phyloP scores from a whole-genome alignment of 2,797 vertebrate genomes.

The Phrynocephalus vlangalii region DNA sequence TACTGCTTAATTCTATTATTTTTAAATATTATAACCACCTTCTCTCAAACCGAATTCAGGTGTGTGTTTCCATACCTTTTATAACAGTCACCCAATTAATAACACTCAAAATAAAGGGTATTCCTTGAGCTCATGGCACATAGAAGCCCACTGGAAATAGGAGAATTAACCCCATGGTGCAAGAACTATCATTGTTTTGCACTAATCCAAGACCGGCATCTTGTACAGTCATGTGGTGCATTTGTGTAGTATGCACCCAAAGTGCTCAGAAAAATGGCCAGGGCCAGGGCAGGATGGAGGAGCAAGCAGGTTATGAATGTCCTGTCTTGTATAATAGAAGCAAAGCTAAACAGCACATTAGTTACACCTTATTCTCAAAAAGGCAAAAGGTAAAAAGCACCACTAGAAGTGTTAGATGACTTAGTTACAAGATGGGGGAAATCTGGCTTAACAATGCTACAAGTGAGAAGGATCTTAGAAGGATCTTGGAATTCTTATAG shows the following conservation, averaged over 20 bases:
- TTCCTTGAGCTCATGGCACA: neutral
- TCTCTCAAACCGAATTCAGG: neutral
- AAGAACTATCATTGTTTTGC: neutral
- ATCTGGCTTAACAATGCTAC: no score
- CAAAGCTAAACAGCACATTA: neutral
- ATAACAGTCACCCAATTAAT: neutral
- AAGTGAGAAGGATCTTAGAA: no score
- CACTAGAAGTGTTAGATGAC: neutral
- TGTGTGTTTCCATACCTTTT: slow-evolving; percentile 15
- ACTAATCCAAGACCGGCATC: neutral
- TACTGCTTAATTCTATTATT: neutral
- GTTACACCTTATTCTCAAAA: neutral
- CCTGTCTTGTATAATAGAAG: neutral
- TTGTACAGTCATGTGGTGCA: neutral
- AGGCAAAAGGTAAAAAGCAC: neutral
- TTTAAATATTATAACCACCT: slow-evolving; percentile 5
- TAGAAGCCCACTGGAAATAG: neutral
- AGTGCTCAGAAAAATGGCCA: neutral
- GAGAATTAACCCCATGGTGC: neutral
- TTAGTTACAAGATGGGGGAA: no score
- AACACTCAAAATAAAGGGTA: neutral
- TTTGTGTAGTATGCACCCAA: neutral
- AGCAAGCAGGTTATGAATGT: neutral
- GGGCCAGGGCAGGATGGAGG: neutral
- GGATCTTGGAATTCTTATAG: no score